Evolutionary conservation across 2,888 invertebrate genomes (phyloP).

Genomic region (Stenodera caucasica): DNA sequence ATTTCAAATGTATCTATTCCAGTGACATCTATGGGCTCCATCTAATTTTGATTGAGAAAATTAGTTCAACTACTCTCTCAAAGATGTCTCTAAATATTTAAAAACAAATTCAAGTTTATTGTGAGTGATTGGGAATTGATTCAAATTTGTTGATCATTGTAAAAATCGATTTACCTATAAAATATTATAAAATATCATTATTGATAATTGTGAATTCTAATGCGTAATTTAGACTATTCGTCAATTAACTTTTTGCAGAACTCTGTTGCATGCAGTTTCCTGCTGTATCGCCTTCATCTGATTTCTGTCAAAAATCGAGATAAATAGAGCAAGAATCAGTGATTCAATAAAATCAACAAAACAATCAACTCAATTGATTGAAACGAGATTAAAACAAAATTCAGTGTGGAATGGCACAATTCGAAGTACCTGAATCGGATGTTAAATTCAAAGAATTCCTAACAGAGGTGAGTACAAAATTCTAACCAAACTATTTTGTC

Average conservation of each 20-base stretch:
- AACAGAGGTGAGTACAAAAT: slow-evolving; percentile 67
- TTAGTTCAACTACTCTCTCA: too few species aligned
- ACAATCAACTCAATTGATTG: neutral
- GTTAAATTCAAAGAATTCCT: slow-evolving; percentile 82
- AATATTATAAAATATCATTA: too few species aligned
- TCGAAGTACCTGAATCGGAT: slow-evolving; percentile 58
- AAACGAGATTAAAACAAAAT: neutral
- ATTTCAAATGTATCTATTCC: neutral
- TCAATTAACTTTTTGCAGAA: too few species aligned
- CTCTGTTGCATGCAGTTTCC: neutral
- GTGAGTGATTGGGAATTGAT: too few species aligned
- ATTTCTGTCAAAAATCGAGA: neutral
- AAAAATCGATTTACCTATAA: too few species aligned
- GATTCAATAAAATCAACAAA: neutral
- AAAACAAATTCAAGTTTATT: too few species aligned
- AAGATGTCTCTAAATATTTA: too few species aligned
- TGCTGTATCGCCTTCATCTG: neutral
- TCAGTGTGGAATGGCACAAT: slow-evolving; percentile 17
- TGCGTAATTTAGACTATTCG: too few species aligned
- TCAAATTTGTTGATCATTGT: too few species aligned
- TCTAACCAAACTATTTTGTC: slow-evolving; percentile 16
- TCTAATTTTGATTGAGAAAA: too few species aligned
- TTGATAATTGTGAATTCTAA: too few species aligned
- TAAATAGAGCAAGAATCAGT: neutral
- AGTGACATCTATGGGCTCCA: too few species aligned